phyloP scores from a whole-genome alignment of 2,797 vertebrate species.

The Hozukius guyotensis region DNA sequence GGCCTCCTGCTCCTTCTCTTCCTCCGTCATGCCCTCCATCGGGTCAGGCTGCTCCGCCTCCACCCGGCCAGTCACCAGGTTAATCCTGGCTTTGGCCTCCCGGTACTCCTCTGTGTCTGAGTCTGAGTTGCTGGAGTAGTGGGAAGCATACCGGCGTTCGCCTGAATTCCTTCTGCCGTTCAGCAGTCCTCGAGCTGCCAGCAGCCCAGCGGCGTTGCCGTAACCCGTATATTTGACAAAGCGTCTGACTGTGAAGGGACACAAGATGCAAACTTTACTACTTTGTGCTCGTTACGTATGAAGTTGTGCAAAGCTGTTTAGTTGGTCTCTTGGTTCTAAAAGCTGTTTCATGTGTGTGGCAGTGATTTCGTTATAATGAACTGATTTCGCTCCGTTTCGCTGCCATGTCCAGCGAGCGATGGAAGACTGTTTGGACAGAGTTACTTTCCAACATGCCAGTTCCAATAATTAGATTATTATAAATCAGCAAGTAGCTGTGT shows the following conservation, averaged over 20 bases:
- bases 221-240: constrained; percentile 86
- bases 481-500: too few species aligned
- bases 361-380: too few species aligned
- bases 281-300: too few species aligned
- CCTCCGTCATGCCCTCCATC: constrained; percentile 91
- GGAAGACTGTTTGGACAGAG: too few species aligned
- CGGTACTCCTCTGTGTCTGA: constrained; percentile 72
- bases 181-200: constrained; percentile 69
- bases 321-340: not conserved
- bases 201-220: constrained; percentile 82
- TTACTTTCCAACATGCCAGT: too few species aligned
- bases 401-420: rapidly evolving
- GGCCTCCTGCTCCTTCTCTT: constrained; percentile 90
- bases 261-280: not conserved
- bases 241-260: constrained; percentile 68
- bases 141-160: constrained; percentile 31
- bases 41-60: constrained; percentile 90
- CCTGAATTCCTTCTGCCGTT: constrained; percentile 35
- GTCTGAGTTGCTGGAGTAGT: constrained; percentile 74
- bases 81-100: constrained; percentile 81
- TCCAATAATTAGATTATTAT: too few species aligned
- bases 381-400: too few species aligned
- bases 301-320: too few species aligned
- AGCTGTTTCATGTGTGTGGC: not conserved
- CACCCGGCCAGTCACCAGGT: constrained; percentile 89